These are phyloP conservation scores for Papilio polytes DNA, from an alignment of 1,140 invertebrate genomes.

Conservation along the genomic window DNA sequence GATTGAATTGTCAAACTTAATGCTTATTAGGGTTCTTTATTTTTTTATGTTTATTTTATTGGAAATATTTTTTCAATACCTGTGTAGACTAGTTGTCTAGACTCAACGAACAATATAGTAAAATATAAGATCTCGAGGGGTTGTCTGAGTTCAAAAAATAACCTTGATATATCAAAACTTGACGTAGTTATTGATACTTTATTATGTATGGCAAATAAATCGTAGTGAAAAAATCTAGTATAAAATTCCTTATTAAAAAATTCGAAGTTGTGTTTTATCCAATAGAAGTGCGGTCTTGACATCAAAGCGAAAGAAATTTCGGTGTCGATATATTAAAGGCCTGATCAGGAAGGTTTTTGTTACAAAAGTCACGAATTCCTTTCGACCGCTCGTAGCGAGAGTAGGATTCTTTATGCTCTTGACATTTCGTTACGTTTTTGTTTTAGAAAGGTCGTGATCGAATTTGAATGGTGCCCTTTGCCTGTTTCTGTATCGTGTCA, in stretches of 20 bases:
- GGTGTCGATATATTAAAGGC: constrained; percentile 33
- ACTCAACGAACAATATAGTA: background rate
- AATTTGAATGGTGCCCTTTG: constrained; percentile 54
- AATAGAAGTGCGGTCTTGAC: constrained; percentile 15
- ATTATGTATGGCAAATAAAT: too few relatives aligned
- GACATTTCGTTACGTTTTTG: constrained; percentile 61
- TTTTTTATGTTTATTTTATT: background rate
- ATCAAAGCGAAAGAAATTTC: constrained; percentile 38
- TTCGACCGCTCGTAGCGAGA: constrained; percentile 43
- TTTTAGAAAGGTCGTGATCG: constrained; percentile 57
- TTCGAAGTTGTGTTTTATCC: background rate
- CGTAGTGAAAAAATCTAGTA: too few relatives aligned
- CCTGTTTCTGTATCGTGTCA: constrained; percentile 46
- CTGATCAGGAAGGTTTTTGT: constrained; percentile 35
- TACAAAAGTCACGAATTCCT: constrained; percentile 42
- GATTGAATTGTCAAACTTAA: constrained; percentile 18
- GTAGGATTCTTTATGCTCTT: constrained; percentile 58
- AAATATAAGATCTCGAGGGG: background rate
- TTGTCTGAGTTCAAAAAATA: too few relatives aligned
- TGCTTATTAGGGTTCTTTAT: background rate
- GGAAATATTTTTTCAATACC: background rate
- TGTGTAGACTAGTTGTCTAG: background rate
- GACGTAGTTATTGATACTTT: too few relatives aligned
- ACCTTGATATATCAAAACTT: too few relatives aligned
- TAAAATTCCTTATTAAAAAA: background rate